Evolutionary conservation across 2,113 vertebrate genomes (phyloP).

Genomic region (Planiliza haematocheilus): DNA sequence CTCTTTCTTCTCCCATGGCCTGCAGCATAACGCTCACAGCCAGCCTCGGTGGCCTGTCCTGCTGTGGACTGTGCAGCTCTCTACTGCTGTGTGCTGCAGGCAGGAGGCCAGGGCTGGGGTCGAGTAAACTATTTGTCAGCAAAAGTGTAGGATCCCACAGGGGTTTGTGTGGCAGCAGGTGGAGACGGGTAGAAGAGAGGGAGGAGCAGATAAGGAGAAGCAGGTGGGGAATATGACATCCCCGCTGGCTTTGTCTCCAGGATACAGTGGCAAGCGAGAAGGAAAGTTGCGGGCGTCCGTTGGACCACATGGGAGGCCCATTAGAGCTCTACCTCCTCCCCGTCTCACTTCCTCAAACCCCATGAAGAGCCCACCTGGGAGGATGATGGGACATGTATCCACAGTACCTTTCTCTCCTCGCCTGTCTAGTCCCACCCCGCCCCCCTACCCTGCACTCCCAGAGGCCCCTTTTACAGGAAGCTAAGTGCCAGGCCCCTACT

Average conservation of each 20-base stretch:
- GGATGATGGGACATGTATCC: constrained; percentile 36
- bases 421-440: not conserved
- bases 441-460: constrained; percentile 45
- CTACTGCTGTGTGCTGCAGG: constrained; percentile 48
- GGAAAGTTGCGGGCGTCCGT: constrained; percentile 44
- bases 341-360: constrained; percentile 62
- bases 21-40: constrained; percentile 2
- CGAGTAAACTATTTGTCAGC: constrained; percentile 72
- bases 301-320: constrained; percentile 59
- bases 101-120: constrained; percentile 28
- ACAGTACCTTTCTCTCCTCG: constrained; percentile 12
- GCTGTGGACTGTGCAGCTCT: constrained; percentile 37
- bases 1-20: not conserved
- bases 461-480: constrained; percentile 60
- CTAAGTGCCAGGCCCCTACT: constrained; percentile 65
- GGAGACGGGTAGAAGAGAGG: constrained; percentile 8
- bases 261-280: constrained; percentile 65
- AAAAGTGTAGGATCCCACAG: constrained; percentile 49
- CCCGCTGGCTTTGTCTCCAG: constrained; percentile 74
- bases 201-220: not conserved
- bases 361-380: constrained; percentile 65
- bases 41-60: constrained; percentile 21
- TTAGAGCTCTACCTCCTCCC: constrained; percentile 57
- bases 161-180: constrained; percentile 43
- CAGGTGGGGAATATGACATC: constrained; percentile 41